Conservation (phyloP, 1,140 invertebrate genomes). For the Zaprionus camerounensis region DNA sequence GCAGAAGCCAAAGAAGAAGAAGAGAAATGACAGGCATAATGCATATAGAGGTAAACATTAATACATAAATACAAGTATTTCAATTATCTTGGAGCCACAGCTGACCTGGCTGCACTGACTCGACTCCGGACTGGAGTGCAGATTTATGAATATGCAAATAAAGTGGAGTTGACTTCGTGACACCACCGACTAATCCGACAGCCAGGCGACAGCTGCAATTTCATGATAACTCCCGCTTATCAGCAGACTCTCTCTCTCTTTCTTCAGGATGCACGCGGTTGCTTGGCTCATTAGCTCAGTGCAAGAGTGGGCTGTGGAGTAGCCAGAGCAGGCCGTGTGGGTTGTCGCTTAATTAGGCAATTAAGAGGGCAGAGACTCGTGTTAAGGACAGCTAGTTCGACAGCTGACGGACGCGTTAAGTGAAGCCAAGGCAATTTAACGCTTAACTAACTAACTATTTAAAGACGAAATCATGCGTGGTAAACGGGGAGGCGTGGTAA, state of each 20-base stretch:
- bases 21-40: too few relatives aligned
- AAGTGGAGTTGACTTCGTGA: constrained; percentile 61
- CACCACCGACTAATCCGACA: constrained; percentile 41
- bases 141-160: constrained; percentile 76
- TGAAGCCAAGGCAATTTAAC: constrained; percentile 73
- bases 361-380: constrained; percentile 57
- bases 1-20: constrained; percentile 14
- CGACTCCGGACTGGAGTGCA: not conserved
- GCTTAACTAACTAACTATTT: constrained; percentile 72
- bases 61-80: constrained; percentile 56
- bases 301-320: not conserved
- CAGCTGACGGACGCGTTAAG: constrained; percentile 43
- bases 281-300: constrained; percentile 53
- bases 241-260: constrained; percentile 18
- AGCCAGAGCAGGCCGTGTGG: constrained; percentile 31
- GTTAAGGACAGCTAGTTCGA: constrained; percentile 54
- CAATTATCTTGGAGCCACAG: constrained; percentile 48
- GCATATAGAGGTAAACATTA: constrained; percentile 17
- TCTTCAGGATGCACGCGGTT: not conserved
- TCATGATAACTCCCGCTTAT: constrained; percentile 65
- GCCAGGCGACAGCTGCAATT: constrained; percentile 33
- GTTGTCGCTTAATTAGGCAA: constrained; percentile 70
- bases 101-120: constrained; percentile 8
- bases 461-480: constrained; percentile 53
- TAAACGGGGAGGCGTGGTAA: constrained; percentile 27